Evolutionary conservation across 2,113 vertebrate genomes (phyloP), one percentile per base, ranked within the genome.

Genomic region (Eupsittula cactorum): DNA sequence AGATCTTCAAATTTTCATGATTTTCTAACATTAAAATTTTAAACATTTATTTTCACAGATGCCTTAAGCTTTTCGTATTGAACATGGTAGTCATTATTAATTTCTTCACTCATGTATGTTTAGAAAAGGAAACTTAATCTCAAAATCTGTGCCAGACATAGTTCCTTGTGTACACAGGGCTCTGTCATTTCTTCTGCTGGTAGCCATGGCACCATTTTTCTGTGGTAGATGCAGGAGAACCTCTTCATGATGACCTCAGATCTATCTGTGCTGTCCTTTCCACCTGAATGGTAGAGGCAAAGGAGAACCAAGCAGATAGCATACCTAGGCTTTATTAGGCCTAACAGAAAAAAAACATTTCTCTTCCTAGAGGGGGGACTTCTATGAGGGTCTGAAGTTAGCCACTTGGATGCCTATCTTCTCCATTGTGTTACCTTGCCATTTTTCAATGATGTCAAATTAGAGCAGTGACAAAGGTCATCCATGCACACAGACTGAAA

Each of bases 361-460:
- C 5, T 42, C 9, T 60, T 94, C 25, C 23, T 47, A 27, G 11
- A 1, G 0, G 1, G 1, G 1, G 9, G 3, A 41, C 9, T 68
- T 60, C 52, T 31, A 5, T 49, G 37, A 82, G 25, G 8, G 13
- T 60, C 44, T 64, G 53, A 91, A 86, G 18, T 25, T 15, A 64
- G 15, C 5, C 25, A 39, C 23, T 73, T 4, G 6, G 16, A 33
- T 50, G 25, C 4, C 27, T 11, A 28, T 47, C 24, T 90, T 70
- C 81, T 82, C 37, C 29, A 7, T 52, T 59, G n/a, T 60, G 9
- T 9, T 84, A 55, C 25, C 10, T 82, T 9, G 0, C 11, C 29
- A 20, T 11, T 80, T 64, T 73, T 86, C 57, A 68, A 14, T 59
- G 28, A 70, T 87, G 9, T 49, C 35, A 79, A 60, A 79, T 13